Conservation (phyloP, 2,797 vertebrate genomes). For the Diglossa cyanea region DNA sequence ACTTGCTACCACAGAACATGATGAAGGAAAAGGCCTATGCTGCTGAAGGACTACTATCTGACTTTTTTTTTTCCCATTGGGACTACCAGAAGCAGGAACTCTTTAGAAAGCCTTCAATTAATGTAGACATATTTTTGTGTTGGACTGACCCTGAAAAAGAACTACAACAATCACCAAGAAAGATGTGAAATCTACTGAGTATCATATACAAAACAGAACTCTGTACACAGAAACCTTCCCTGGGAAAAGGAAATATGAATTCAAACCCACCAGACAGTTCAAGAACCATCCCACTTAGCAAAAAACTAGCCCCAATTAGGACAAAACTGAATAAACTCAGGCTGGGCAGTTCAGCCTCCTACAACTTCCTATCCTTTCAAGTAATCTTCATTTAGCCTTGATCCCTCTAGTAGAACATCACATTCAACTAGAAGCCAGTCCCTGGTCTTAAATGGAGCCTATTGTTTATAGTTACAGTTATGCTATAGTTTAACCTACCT, state of each 20-base stretch:
- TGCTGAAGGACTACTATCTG: neutral
- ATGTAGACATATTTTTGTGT: neutral
- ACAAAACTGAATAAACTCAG: neutral
- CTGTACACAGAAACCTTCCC: neutral
- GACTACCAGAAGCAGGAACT: neutral
- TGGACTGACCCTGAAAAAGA: neutral
- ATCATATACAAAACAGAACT: neutral
- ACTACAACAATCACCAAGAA: neutral
- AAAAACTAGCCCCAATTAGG: neutral
- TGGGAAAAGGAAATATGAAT: neutral
- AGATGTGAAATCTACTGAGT: neutral
- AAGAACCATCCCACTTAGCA: neutral
- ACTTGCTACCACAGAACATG: neutral
- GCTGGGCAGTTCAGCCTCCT: neutral
- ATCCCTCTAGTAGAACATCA: neutral
- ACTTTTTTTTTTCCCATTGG: neutral
- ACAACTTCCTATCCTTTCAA: neutral
- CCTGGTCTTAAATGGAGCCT: neutral
- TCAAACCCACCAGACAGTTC: neutral
- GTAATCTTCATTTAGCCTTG: neutral
- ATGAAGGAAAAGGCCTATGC: neutral
- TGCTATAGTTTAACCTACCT: neutral
- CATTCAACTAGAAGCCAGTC: neutral
- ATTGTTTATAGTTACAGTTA: neutral
- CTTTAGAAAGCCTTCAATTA: neutral